Evolutionary conservation across 2,113 vertebrate genomes (phyloP).

Genomic region (zebrafish (Danio rerio)): GRCz12tu NC_133200.1:32901501-32902000

Average conservation of each 20-base stretch:
- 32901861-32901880: too few species aligned
- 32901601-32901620: constrained; percentile 14
- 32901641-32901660: neutral
- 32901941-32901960: too few species aligned
- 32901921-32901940: too few species aligned
- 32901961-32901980: too few species aligned
- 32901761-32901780: neutral
- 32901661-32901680: neutral
- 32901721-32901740: neutral
- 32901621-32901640: constrained; percentile 3
- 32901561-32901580: neutral
- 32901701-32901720: neutral
- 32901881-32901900: too few species aligned
- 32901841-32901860: too few species aligned
- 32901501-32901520: constrained; percentile 7
- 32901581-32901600: neutral
- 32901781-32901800: neutral
- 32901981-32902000: too few species aligned
- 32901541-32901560: neutral
- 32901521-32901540: neutral
- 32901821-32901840: too few species aligned
- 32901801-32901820: neutral
- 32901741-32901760: neutral
- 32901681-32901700: neutral
- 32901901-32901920: too few species aligned